phyloP scores from a whole-genome alignment of 2,113 vertebrate species.

The Thryonomys swinderianus region DNA sequence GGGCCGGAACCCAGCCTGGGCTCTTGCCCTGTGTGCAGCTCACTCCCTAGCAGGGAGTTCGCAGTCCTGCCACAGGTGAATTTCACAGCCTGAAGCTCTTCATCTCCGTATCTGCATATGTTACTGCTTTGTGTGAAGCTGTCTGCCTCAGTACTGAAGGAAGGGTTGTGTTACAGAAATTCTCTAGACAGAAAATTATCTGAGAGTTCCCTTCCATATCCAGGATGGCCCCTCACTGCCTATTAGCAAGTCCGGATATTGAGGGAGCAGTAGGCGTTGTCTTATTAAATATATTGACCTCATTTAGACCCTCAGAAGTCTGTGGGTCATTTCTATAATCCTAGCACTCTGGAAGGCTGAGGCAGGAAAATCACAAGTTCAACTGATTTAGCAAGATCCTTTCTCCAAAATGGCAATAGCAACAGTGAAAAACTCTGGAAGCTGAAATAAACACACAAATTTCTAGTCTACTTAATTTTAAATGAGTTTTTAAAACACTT shows the following conservation, averaged over 20 bases:
- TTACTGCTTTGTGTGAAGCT: not conserved
- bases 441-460: not conserved
- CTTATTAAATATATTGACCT: not conserved
- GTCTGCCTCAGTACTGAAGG: not conserved
- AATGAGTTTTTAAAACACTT: slow-evolving; percentile 43
- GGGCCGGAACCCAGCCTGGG: not conserved
- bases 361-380: not conserved
- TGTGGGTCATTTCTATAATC: not conserved
- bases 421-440: not conserved
- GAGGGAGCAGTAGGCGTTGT: not conserved
- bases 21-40: not conserved
- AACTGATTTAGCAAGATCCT: not conserved
- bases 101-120: not conserved
- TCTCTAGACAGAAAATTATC: not conserved
- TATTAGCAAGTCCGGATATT: not conserved
- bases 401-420: not conserved
- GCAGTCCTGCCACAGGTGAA: not conserved
- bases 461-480: not conserved
- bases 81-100: not conserved
- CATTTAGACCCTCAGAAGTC: not conserved
- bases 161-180: not conserved
- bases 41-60: not conserved
- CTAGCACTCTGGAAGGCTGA: not conserved
- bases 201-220: not conserved
- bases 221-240: not conserved